A percentile compares a stretch with the other conserved stretches of the same genome.
These are phyloP conservation scores for Leptinotarsa texana DNA, from an alignment of 1,140 invertebrate species.

Conservation along the genomic window DNA sequence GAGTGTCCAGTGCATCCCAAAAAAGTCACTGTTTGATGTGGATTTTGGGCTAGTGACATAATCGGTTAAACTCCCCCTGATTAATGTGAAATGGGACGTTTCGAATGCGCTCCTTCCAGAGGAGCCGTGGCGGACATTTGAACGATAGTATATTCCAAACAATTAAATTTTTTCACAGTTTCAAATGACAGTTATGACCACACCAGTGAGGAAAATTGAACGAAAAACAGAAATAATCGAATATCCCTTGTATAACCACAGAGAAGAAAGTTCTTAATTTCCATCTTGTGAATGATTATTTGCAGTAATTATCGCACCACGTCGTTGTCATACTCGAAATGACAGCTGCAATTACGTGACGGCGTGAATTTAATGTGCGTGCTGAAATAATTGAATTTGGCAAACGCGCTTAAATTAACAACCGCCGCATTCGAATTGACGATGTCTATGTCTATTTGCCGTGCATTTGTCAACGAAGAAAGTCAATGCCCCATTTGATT, in stretches of 20 bases:
- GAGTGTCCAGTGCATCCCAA: too few species aligned
- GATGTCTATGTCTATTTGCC: background rate
- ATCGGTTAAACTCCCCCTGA: too few species aligned
- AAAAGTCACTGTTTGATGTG: too few species aligned
- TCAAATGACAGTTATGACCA: too few species aligned
- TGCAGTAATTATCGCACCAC: background rate
- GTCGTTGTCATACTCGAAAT: conserved; percentile 2
- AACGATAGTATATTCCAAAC: too few species aligned
- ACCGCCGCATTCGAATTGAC: background rate
- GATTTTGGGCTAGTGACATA: too few species aligned
- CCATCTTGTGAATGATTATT: background rate
- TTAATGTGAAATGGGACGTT: too few species aligned
- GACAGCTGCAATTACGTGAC: conserved; percentile 5
- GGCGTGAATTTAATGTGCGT: conserved; percentile 1
- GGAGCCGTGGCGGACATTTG: too few species aligned
- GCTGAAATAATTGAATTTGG: background rate
- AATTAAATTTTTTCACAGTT: too few species aligned
- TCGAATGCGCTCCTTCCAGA: too few species aligned
- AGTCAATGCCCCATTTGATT: background rate
- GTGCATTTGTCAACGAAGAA: background rate
- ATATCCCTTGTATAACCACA: background rate
- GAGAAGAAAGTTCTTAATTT: background rate
- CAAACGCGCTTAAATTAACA: background rate
- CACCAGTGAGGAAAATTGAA: too few species aligned
- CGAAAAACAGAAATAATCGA: too few species aligned